Percentiles rank a stretch among this genome's conserved stretches.
Evolutionary conservation across 2,888 invertebrate species (phyloP).

Genomic region (Catocala nupta): DNA sequence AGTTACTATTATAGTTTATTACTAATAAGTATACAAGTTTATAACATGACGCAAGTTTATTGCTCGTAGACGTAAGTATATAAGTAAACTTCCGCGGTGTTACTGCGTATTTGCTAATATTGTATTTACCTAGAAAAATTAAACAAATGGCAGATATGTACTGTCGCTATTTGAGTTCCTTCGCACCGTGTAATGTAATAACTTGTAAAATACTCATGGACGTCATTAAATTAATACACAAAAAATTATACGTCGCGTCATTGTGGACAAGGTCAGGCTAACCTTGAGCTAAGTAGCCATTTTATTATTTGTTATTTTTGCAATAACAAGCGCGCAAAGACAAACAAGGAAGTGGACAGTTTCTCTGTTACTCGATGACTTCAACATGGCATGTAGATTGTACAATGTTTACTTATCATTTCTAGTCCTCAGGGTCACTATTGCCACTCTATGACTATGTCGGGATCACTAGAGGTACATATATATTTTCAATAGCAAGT

Average conservation of each 20-base stretch:
- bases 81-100: conserved; percentile 36
- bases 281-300: conserved; percentile 79
- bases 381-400: conserved; percentile 62
- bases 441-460: conserved; percentile 23
- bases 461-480: neutral
- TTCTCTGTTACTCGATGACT: conserved; percentile 66
- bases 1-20: conserved; percentile 9
- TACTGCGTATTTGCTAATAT: conserved; percentile 26
- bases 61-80: conserved; percentile 20
- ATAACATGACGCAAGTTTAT: conserved; percentile 28
- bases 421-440: conserved; percentile 64
- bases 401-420: conserved; percentile 70
- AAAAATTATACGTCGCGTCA: conserved; percentile 70
- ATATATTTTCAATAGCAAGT: neutral
- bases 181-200: no score
- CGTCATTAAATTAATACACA: conserved; percentile 60
- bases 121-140: conserved; percentile 18
- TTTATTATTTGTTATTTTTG: conserved; percentile 78
- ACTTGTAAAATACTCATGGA: conserved; percentile 50
- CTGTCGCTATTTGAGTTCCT: neutral
- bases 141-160: neutral
- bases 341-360: conserved; percentile 79
- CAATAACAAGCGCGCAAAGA: conserved; percentile 76
- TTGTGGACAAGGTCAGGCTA: conserved; percentile 80
- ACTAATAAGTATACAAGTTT: conserved; percentile 17